Percentiles rank a stretch among this genome's conserved stretches.
Evolutionary conservation across 2,888 invertebrate species (phyloP).

Genomic region (Andrena chrysosceles): DNA sequence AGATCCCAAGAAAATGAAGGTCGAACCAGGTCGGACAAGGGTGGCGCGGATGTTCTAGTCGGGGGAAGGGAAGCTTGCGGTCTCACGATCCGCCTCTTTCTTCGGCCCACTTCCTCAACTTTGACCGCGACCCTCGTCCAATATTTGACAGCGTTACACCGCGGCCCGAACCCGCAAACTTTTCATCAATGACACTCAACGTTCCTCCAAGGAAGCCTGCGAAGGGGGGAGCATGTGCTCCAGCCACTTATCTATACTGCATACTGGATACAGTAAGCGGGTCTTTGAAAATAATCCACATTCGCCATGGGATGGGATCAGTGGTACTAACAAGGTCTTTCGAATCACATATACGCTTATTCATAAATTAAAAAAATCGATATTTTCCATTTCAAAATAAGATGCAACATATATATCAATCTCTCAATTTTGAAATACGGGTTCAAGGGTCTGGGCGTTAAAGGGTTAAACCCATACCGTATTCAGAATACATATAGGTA

Average conservation of each 20-base stretch:
- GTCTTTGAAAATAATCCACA: too few species aligned
- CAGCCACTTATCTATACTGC: too few species aligned
- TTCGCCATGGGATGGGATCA: too few species aligned
- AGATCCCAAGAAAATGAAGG: background rate
- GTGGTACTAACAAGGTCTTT: too few species aligned
- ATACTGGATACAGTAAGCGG: background rate
- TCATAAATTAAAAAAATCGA: too few species aligned
- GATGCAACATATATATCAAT: too few species aligned
- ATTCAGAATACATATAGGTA: too few species aligned
- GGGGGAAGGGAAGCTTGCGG: slow-evolving; percentile 23
- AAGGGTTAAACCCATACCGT: too few species aligned
- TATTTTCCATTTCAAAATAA: too few species aligned
- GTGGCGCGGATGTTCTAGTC: background rate
- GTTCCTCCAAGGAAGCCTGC: slow-evolving; percentile 5
- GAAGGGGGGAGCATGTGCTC: background rate
- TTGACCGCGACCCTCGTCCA: slow-evolving; percentile 56
- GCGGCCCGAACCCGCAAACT: slow-evolving; percentile 33
- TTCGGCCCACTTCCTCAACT: slow-evolving; percentile 48
- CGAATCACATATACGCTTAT: too few species aligned
- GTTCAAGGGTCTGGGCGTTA: too few species aligned
- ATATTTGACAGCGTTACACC: slow-evolving; percentile 55
- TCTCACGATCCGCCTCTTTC: slow-evolving; percentile 37
- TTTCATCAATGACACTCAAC: slow-evolving; percentile 40
- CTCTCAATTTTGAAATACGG: too few species aligned
- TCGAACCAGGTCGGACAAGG: background rate